These are phyloP conservation scores for Scaptomyza caliginosa DNA, from an alignment of 2,888 invertebrate genomes.

Conservation along the genomic window DNA sequence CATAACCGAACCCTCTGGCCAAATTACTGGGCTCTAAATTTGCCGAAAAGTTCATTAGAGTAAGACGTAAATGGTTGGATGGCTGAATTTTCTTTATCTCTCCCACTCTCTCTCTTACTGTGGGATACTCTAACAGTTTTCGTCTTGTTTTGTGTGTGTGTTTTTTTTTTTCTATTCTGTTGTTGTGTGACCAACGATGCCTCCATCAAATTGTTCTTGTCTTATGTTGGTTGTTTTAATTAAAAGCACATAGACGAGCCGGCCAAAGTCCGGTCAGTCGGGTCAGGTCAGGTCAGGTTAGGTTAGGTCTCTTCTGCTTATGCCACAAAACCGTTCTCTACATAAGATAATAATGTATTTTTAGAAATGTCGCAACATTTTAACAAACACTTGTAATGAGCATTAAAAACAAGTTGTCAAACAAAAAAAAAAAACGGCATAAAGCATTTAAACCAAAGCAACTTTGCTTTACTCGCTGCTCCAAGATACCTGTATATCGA, in stretches of 20 bases:
- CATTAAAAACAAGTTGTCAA: neutral
- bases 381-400: neutral
- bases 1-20: slow-evolving; percentile 7
- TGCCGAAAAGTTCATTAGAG: slow-evolving; percentile 61
- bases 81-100: slow-evolving; percentile 12
- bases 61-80: slow-evolving; percentile 34
- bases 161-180: slow-evolving; percentile 9
- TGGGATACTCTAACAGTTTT: slow-evolving; percentile 14
- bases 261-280: slow-evolving; percentile 24
- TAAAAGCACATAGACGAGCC: slow-evolving; percentile 58
- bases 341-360: neutral
- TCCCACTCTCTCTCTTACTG: too few relatives aligned
- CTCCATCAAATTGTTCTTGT: slow-evolving; percentile 19
- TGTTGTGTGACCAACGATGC: slow-evolving; percentile 5
- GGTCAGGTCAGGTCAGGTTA: neutral
- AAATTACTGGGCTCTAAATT: slow-evolving; percentile 55
- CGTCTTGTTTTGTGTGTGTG: neutral
- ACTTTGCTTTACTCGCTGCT: too few relatives aligned
- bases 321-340: neutral
- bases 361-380: neutral
- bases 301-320: neutral
- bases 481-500: too few relatives aligned
- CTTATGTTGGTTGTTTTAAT: slow-evolving; percentile 59
- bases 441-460: too few relatives aligned
- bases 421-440: too few relatives aligned